Conservation (phyloP, 1,140 invertebrate genomes). For the Chlorops oryzae region DNA sequence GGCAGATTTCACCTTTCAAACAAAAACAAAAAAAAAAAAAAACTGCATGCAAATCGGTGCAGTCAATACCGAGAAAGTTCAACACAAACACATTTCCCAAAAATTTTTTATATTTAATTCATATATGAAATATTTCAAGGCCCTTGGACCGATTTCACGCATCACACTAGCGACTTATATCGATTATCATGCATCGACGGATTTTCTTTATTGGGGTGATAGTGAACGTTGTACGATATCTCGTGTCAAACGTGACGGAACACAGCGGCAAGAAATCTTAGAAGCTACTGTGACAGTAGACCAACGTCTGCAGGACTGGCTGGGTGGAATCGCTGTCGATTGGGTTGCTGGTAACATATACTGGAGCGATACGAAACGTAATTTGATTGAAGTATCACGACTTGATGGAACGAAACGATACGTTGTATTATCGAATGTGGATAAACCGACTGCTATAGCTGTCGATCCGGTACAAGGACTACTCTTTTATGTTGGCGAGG, state of each 20-base stretch:
- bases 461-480: conserved; percentile 59
- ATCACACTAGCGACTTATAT: conserved; percentile 68
- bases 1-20: too few species aligned
- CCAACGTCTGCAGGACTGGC: conserved; percentile 39
- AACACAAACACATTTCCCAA: too few species aligned
- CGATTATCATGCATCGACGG: conserved; percentile 65
- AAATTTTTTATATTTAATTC: neutral
- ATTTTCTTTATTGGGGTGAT: conserved; percentile 77
- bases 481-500: conserved; percentile 79
- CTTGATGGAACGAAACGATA: conserved; percentile 74
- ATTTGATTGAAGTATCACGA: conserved; percentile 77
- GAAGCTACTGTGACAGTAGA: conserved; percentile 51
- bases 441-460: conserved; percentile 62
- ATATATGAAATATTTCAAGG: conserved; percentile 36
- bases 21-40: too few species aligned
- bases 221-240: conserved; percentile 67
- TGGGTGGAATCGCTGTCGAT: conserved; percentile 66
- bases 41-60: too few species aligned
- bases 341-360: conserved; percentile 84
- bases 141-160: conserved; percentile 71
- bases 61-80: too few species aligned
- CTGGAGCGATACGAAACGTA: conserved; percentile 82
- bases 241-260: conserved; percentile 72
- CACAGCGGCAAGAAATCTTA: conserved; percentile 55
- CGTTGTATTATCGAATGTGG: conserved; percentile 66